Conservation (phyloP, 2,113 vertebrate genomes). For the Hystrix cristata region DNA sequence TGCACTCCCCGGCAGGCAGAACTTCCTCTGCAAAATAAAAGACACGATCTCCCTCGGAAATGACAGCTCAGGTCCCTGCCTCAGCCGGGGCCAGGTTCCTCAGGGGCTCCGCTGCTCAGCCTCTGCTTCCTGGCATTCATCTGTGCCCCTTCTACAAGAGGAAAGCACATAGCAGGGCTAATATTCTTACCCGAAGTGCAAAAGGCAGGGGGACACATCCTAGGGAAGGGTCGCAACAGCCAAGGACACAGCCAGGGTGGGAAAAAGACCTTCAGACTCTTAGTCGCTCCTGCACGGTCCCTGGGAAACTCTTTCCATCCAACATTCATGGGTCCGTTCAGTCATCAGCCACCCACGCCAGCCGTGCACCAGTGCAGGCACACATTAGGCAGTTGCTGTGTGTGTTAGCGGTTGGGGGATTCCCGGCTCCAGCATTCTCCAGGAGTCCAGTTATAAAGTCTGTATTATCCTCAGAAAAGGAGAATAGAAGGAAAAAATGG, state of each 20-base stretch:
- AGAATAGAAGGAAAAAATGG: too few relatives aligned
- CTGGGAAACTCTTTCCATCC: not conserved
- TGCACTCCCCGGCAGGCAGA: fast-evolving
- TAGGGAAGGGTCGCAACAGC: not conserved
- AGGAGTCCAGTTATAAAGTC: not conserved
- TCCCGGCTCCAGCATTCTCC: not conserved
- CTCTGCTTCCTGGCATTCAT: not conserved
- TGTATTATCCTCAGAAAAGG: too few relatives aligned
- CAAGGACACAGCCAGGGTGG: not conserved
- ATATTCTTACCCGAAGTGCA: not conserved
- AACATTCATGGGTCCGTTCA: not conserved
- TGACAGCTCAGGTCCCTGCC: too few relatives aligned
- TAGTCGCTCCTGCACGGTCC: not conserved
- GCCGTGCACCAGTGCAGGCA: not conserved
- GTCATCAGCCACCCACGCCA: not conserved
- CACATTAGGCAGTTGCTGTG: not conserved
- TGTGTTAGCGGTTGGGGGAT: not conserved
- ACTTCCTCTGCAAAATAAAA: not conserved
- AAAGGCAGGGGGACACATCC: not conserved
- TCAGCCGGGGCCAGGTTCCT: not conserved
- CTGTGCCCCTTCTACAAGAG: not conserved
- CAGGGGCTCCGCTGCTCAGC: not conserved
- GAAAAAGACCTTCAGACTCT: not conserved
- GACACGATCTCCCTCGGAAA: not conserved
- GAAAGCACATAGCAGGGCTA: not conserved